Conservation (phyloP, 2,113 vertebrate species). For the Chitala chitala region DNA sequence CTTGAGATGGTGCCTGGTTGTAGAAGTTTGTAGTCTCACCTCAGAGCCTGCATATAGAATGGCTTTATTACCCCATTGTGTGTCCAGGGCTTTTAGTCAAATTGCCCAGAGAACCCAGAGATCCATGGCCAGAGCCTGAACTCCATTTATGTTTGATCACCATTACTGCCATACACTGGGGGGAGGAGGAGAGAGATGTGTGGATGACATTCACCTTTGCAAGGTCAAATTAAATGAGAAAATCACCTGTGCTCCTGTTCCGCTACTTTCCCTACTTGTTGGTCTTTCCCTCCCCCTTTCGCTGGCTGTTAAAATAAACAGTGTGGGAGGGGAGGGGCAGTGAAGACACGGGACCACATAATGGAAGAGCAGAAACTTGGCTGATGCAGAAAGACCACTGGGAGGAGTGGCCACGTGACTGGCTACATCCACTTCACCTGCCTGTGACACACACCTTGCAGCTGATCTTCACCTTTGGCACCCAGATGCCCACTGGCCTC, state of each 20-base stretch:
- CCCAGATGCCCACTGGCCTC: no score
- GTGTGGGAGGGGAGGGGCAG: background rate
- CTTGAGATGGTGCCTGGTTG: background rate
- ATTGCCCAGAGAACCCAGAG: background rate
- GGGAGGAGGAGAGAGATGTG: background rate
- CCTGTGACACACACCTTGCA: no score
- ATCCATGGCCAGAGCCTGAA: background rate
- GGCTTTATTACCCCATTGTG: background rate
- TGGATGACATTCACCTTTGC: background rate
- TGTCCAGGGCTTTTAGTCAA: background rate
- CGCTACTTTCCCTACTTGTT: background rate
- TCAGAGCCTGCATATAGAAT: background rate
- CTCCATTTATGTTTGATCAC: background rate
- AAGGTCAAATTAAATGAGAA: constrained; percentile 20
- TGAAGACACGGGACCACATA: background rate
- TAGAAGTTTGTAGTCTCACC: background rate
- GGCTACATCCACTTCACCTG: no score
- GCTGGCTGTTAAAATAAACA: background rate
- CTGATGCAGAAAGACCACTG: no score
- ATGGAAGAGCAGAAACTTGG: no score
- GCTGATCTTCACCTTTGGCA: no score
- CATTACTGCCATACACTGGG: background rate
- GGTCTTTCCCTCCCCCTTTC: background rate
- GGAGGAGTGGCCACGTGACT: no score
- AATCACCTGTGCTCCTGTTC: background rate